A percentile compares a stretch with the other conserved stretches of the same genome.
phyloP scores from a whole-genome alignment of 2,113 vertebrate genomes.

The Mixornis gularis region DNA sequence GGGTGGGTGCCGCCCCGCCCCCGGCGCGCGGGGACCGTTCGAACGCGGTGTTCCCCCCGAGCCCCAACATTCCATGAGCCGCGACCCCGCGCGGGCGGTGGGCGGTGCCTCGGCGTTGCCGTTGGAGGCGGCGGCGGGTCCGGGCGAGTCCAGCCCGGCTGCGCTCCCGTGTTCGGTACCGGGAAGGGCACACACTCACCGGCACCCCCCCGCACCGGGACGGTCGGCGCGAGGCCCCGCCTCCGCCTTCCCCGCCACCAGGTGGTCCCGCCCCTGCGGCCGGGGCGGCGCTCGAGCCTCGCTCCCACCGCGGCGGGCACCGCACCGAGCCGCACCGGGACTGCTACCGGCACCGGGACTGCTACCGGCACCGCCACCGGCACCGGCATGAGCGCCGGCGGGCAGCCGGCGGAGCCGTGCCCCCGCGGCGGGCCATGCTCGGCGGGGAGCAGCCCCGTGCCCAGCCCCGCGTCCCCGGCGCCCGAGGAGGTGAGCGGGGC shows the following conservation, averaged over 20 bases:
- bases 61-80: background rate
- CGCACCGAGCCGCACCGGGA: background rate
- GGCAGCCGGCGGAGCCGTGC: background rate
- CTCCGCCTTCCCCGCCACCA: conserved; percentile 17
- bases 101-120: background rate
- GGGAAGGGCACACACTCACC: background rate
- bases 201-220: background rate
- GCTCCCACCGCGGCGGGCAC: background rate
- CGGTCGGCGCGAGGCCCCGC: background rate
- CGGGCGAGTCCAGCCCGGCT: background rate
- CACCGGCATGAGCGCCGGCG: background rate
- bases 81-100: background rate
- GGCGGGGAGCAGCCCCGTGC: background rate
- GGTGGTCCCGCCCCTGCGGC: conserved; percentile 33
- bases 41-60: background rate
- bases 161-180: background rate
- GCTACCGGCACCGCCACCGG: background rate
- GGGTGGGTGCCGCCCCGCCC: background rate
- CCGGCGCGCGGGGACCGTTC: background rate
- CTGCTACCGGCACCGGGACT: background rate
- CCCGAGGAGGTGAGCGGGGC: background rate
- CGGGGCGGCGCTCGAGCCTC: conserved; percentile 12
- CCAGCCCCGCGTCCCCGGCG: background rate
- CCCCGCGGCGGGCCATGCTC: background rate
- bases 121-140: background rate